Evolutionary conservation across 2,888 invertebrate species (phyloP), one percentile per base, ranked within the genome.

Genomic region (Sericinus montela): DNA sequence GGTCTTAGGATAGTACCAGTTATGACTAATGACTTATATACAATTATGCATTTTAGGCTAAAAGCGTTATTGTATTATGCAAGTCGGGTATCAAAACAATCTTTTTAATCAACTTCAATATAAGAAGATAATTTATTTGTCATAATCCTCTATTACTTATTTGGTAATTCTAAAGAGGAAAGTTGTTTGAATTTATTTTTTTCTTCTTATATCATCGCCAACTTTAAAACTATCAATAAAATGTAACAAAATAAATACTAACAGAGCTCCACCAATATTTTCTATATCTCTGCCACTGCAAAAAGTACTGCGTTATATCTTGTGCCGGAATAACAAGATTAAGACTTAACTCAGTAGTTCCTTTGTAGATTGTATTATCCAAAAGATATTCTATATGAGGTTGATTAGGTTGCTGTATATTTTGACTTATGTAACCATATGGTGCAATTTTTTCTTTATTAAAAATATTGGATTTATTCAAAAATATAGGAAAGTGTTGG

Each of bases 191-290:
- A n/a, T n/a, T n/a, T n/a, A n/a, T n/a, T n/a, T n/a, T n/a, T n/a
- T n/a, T n/a, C n/a, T n/a, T n/a, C n/a, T n/a, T n/a, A n/a, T n/a
- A n/a, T n/a, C n/a, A n/a, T n/a, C n/a, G n/a, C n/a, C n/a, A n/a
- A n/a, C n/a, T n/a, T n/a, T n/a, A n/a, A n/a, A n/a, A n/a, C n/a
- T n/a, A n/a, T n/a, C n/a, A n/a, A n/a, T n/a, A n/a, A n/a, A n/a
- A n/a, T 4, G 8, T 8, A 25, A 8, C 7, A 32, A 40, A 39
- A 28, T 15, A n/a, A 45, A 47, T 55, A 80, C 86, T 84, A 59
- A 93, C 91, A 73, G 93, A 94, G 79, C 95, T 92, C 96, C 96
- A 96, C 95, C 96, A 96, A 60, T 93, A 92, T 70, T 94, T 94
- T 48, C 95, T 90, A 63, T 94, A 93, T 53, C 93, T 90, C 67